Percentiles rank a stretch among this genome's conserved stretches.
These are phyloP conservation scores for Lysandra bellargus DNA, from an alignment of 2,888 invertebrate genomes.

Conservation along the genomic window DNA sequence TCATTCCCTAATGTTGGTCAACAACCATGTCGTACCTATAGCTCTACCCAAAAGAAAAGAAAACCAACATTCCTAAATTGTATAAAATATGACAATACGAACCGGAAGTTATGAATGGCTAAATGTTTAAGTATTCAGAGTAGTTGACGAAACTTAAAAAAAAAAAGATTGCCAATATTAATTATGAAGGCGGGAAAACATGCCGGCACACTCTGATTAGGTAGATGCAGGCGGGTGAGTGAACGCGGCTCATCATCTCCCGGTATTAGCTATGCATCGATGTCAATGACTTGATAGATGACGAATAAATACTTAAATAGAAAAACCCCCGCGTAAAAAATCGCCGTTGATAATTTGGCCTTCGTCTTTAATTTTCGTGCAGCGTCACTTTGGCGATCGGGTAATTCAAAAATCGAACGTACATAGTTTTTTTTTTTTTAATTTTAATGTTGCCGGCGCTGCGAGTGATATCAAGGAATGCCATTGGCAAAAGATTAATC, in stretches of 20 bases:
- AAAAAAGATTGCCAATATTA: constrained; percentile 25
- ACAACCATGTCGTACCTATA: background rate
- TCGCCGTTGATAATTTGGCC: constrained; percentile 19
- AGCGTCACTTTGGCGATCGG: background rate
- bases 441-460: background rate
- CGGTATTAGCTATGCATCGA: constrained; percentile 69
- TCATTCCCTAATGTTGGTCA: background rate
- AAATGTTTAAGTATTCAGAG: background rate
- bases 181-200: constrained; percentile 32
- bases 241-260: constrained; percentile 71
- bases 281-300: constrained; percentile 77
- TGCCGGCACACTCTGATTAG: constrained; percentile 56
- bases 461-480: background rate
- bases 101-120: background rate
- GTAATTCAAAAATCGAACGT: background rate
- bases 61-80: background rate
- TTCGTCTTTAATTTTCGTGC: constrained; percentile 11
- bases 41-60: background rate
- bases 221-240: constrained; percentile 72
- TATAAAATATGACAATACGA: background rate
- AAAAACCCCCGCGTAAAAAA: constrained; percentile 34
- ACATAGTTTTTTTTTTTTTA: background rate
- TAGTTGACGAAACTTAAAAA: background rate
- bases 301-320: constrained; percentile 54
- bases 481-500: background rate